These are phyloP conservation scores for Cryptoleucopteryx plumbea DNA, from an alignment of 2,113 vertebrate genomes.

Conservation along the genomic window DNA sequence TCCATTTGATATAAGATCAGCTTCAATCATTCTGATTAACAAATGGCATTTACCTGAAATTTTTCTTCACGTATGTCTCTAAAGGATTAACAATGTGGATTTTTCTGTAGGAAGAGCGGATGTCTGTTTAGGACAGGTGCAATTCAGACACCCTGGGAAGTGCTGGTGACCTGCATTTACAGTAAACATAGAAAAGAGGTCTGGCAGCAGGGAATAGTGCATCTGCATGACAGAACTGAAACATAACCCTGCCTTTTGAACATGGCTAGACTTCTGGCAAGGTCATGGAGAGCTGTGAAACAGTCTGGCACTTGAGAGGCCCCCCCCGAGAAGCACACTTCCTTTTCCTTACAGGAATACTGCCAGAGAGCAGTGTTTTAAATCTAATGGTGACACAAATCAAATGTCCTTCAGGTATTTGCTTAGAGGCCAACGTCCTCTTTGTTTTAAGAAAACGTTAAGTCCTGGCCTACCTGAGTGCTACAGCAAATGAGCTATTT, in stretches of 20 bases:
- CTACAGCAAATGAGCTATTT: background rate
- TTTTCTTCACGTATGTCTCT: background rate
- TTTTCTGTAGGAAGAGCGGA: background rate
- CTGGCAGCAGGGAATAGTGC: background rate
- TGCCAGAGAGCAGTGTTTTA: background rate
- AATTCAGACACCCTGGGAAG: conserved; percentile 7
- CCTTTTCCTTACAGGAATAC: background rate
- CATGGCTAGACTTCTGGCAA: background rate
- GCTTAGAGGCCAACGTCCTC: background rate
- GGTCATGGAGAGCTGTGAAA: background rate
- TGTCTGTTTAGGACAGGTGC: conserved; percentile 2
- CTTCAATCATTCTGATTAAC: conserved; percentile 12
- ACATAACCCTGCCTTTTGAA: conserved; percentile 32
- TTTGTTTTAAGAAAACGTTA: background rate
- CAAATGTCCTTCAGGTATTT: background rate
- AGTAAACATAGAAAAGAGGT: conserved; percentile 57
- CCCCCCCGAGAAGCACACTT: background rate
- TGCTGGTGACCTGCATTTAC: conserved; percentile 52
- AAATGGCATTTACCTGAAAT: background rate
- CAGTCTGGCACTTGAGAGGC: background rate
- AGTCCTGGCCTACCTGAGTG: background rate
- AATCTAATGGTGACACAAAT: background rate
- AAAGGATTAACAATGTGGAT: background rate
- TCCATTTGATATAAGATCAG: background rate
- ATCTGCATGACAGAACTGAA: conserved; percentile 16